Conservation (phyloP, 2,797 vertebrate genomes). For the Pseudotriccus pelzelni region DNA sequence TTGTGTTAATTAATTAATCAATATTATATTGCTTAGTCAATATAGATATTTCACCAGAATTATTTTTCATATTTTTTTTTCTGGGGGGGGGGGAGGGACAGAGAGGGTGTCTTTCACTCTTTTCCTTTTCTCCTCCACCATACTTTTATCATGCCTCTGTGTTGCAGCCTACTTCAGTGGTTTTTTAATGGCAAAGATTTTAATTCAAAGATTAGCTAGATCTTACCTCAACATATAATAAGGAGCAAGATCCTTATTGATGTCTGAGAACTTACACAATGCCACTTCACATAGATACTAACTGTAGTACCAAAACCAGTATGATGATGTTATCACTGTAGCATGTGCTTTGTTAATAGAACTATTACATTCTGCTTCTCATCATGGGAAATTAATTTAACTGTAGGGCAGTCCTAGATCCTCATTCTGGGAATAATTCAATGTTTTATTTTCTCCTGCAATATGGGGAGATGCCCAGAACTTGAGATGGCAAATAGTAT, state of each 20-base stretch:
- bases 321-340: not conserved
- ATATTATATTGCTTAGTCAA: not conserved
- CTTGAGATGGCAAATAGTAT: not conserved
- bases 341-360: not conserved
- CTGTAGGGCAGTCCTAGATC: not conserved
- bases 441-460: not conserved
- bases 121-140: not conserved
- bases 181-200: not conserved
- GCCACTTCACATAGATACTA: not conserved
- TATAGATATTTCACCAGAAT: not conserved
- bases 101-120: accelerated
- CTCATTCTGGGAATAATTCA: not conserved
- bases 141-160: not conserved
- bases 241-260: not conserved
- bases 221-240: not conserved
- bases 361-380: not conserved
- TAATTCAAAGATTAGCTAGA: not conserved
- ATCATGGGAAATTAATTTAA: not conserved
- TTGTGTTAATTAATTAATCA: not conserved
- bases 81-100: accelerated
- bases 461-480: not conserved
- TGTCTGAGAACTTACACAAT: not conserved
- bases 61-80: not conserved
- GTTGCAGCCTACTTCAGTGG: not conserved
- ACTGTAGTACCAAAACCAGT: not conserved